Conservation (phyloP, 2,888 invertebrate species). For the Minunthozetes semirufus region DNA sequence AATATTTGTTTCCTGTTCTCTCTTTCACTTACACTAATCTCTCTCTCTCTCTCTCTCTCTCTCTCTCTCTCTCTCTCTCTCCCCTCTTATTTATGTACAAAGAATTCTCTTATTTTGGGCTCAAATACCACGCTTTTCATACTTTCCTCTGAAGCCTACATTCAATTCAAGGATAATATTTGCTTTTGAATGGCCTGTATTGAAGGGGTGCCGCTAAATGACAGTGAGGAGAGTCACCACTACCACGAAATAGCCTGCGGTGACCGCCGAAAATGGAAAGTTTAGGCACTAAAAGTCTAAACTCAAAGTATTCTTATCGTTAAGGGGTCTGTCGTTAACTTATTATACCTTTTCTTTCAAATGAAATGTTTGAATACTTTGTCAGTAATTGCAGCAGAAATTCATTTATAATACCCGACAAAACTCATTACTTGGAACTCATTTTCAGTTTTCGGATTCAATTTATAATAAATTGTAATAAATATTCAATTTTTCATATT, state of each 20-base stretch:
- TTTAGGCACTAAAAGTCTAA: background rate
- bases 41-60: background rate
- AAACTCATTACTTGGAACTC: slow-evolving; percentile 6
- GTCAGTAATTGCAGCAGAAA: background rate
- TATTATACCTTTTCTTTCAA: background rate
- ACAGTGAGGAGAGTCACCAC: background rate
- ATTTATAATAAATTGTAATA: background rate
- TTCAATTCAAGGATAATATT: background rate
- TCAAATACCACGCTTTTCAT: background rate
- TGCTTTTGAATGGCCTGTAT: background rate
- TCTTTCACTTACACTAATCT: background rate
- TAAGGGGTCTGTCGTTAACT: background rate
- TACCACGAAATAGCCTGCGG: slow-evolving; percentile 18
- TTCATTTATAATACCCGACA: slow-evolving; percentile 2
- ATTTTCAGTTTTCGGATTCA: background rate
- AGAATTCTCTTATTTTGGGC: background rate
- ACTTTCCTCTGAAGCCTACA: background rate
- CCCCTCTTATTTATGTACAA: background rate
- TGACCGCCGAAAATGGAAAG: slow-evolving; percentile 4
- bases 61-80: background rate
- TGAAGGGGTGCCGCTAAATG: slow-evolving; percentile 25
- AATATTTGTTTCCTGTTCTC: background rate
- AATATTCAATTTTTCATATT: too few species aligned
- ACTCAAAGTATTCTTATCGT: slow-evolving; percentile 1
- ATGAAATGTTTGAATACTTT: background rate